phyloP scores from a whole-genome alignment of 1,140 invertebrate genomes.

The Cotesia vestalis region DNA sequence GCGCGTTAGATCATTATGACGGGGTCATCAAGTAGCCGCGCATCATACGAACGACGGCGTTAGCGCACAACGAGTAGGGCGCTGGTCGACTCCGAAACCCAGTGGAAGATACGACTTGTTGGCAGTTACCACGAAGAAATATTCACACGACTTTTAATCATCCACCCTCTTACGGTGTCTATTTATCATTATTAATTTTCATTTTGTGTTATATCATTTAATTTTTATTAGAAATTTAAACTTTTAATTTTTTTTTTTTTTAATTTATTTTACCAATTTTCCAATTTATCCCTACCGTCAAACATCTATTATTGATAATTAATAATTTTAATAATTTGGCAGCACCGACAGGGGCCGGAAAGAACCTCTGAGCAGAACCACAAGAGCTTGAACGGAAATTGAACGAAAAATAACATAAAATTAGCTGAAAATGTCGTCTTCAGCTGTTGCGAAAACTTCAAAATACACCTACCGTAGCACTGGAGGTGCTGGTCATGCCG shows the following conservation, averaged over 20 bases:
- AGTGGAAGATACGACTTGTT: constrained; percentile 49
- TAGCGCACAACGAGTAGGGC: constrained; percentile 66
- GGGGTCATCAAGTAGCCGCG: constrained; percentile 57
- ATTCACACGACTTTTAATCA: constrained; percentile 32
- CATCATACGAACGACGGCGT: constrained; percentile 65
- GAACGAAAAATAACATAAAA: constrained; percentile 17
- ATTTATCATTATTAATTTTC: constrained; percentile 1
- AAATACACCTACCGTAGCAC: constrained; percentile 89
- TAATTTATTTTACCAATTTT: constrained; percentile 1
- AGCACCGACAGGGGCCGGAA: constrained; percentile 38
- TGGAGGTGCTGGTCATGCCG: constrained; percentile 79
- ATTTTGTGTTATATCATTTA: neutral
- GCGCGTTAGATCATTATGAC: constrained; percentile 56
- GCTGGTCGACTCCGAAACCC: constrained; percentile 64
- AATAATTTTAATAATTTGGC: neutral
- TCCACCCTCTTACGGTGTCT: constrained; percentile 36
- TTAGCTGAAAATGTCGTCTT: constrained; percentile 68
- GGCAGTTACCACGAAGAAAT: constrained; percentile 38
- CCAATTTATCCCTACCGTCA: too few relatives aligned
- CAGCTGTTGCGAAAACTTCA: constrained; percentile 82
- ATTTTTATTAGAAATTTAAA: neutral
- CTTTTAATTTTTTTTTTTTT: constrained; percentile 21
- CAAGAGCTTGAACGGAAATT: neutral
- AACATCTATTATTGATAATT: too few relatives aligned
- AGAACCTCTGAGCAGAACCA: constrained; percentile 28